Percentiles rank a stretch among this genome's conserved stretches.
phyloP scores from a whole-genome alignment of 2,888 invertebrate genomes.

The Dastarcus helophoroides region DNA sequence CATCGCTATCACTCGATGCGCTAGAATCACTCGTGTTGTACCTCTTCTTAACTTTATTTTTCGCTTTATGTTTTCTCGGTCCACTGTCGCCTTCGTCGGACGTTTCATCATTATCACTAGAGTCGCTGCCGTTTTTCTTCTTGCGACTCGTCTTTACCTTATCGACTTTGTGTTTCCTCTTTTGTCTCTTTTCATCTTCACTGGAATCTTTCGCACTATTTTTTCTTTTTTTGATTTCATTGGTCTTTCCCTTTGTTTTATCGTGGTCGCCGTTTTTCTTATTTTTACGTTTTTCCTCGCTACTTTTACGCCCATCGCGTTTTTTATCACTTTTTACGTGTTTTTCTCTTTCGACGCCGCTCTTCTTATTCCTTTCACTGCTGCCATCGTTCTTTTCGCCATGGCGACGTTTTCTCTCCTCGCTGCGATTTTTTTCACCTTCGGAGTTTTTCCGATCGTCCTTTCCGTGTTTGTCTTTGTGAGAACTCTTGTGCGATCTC shows the following conservation, averaged over 20 bases:
- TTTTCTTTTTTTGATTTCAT: constrained; percentile 5
- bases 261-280: constrained; percentile 8
- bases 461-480: constrained; percentile 9
- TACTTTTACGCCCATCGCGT: constrained; percentile 11
- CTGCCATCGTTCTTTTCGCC: constrained; percentile 9
- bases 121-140: constrained; percentile 18
- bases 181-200: constrained; percentile 25
- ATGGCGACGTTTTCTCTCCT: constrained; percentile 5
- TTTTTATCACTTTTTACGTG: constrained; percentile 3
- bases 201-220: constrained; percentile 20
- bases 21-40: background rate
- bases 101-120: constrained; percentile 15
- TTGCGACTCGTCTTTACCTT: constrained; percentile 22
- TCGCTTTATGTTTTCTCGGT: constrained; percentile 5
- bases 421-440: constrained; percentile 2
- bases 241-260: constrained; percentile 7
- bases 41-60: constrained; percentile 4
- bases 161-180: constrained; percentile 15
- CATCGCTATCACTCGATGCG: background rate
- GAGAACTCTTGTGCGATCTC: constrained; percentile 4
- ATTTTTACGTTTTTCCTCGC: constrained; percentile 8
- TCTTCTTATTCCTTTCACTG: constrained; percentile 6
- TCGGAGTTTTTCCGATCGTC: too few relatives aligned
- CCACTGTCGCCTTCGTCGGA: background rate
- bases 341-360: background rate